phyloP scores from a whole-genome alignment of 1,140 invertebrate species.

The Cydia pomonella region DNA sequence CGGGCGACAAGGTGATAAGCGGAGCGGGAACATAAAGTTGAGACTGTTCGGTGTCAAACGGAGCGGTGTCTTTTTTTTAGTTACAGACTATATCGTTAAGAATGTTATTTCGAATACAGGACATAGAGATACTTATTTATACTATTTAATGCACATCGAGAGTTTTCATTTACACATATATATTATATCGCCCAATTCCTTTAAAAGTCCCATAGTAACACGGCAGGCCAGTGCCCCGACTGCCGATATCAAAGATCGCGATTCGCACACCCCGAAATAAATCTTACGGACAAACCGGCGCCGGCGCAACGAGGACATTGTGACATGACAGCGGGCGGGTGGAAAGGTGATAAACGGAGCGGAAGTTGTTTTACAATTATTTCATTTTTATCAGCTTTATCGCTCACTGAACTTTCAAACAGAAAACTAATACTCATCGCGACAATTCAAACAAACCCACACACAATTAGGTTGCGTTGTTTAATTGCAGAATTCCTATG shows the following conservation, averaged over 20 bases:
- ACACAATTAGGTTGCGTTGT: neutral
- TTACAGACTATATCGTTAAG: too few relatives aligned
- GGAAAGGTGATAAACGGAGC: conserved; percentile 33
- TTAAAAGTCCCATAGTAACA: neutral
- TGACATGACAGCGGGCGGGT: conserved; percentile 27
- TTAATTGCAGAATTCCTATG: neutral
- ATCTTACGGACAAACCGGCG: conserved; percentile 33
- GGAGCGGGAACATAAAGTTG: too few relatives aligned
- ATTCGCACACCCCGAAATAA: conserved; percentile 27
- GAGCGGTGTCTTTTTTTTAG: too few relatives aligned
- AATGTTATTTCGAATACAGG: too few relatives aligned
- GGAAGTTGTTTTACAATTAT: neutral
- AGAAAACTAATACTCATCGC: too few relatives aligned
- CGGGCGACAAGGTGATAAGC: conserved; percentile 21
- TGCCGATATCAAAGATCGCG: conserved; percentile 25
- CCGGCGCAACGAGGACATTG: conserved; percentile 36
- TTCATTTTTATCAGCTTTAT: neutral
- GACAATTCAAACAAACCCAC: too few relatives aligned
- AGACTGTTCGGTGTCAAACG: too few relatives aligned
- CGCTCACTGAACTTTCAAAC: neutral
- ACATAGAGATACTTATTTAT: too few relatives aligned
- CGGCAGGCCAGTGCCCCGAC: neutral
- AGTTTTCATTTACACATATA: too few relatives aligned
- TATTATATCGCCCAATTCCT: neutral
- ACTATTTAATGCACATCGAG: too few relatives aligned